Evolutionary conservation across 2,797 vertebrate genomes (phyloP), one percentile per base, ranked within the genome.

Genomic region (Sebastes taczanowskii): DNA sequence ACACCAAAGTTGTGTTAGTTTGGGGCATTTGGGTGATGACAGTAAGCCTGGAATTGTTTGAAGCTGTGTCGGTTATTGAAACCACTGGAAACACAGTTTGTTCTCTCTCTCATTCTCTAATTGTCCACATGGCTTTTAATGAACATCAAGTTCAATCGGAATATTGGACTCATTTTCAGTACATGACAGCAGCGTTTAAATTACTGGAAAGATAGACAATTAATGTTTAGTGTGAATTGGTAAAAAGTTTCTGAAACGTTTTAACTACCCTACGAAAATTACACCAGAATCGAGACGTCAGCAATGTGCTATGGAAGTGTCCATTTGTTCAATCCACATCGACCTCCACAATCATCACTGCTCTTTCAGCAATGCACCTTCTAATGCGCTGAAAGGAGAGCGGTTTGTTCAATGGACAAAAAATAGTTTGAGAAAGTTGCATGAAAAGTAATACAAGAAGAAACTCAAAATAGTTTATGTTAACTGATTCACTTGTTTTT

Each of bases 11-110:
- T 55, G 73, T 70, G 85, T 82, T 87, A 3, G 53, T 80, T 18
- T 4, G 59, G 64, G 64, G 60, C 74, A 13, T 86, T 88, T 86
- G 86, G 88, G 89, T 68, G 85, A 89, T 91, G 92, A 91, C 91
- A 90, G 88, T 69, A 59, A 82, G 76, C 62, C 35, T 63, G 70
- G 64, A 80, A 74, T 65, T 7, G 60, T 84, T 81, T 65, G 77
- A 90, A 89, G 73, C 81, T 74, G 82, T 84, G 73, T 81, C 20
- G 53, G 59, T 85, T 79, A 83, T 71, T 76, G 52, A 80, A 90
- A 88, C 77, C 56, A 77, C 70, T 83, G 70, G 72, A 90, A 89
- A 89, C 78, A 84, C 71, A 71, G 78, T 88, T 85, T 83, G 75
- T 83, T 90, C 81, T 88, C 74, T 64, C 46, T 77, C 71, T 79